phyloP scores from a whole-genome alignment of 2,797 vertebrate genomes.

The Botia kubotai region DNA sequence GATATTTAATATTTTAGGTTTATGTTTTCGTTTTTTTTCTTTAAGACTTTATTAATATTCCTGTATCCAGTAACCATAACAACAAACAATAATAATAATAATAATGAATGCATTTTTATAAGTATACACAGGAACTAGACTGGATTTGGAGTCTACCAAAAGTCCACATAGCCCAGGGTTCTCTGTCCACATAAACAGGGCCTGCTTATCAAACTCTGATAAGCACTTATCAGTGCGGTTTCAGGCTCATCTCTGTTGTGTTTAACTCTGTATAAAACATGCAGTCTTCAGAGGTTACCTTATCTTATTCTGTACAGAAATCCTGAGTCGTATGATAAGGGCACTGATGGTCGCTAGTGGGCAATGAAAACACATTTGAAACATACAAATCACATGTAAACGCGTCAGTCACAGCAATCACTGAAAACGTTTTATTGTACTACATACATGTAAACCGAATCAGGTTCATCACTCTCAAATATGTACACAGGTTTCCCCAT shows the following conservation, averaged over 20 bases:
- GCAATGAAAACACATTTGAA: background rate
- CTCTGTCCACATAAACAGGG: background rate
- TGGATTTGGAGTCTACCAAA: background rate
- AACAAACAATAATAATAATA: background rate
- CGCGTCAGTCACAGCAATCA: constrained; percentile 8
- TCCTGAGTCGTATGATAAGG: background rate
- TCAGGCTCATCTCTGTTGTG: background rate
- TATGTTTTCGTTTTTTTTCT: background rate
- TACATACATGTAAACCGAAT: constrained; percentile 56
- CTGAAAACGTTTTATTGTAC: constrained; percentile 67
- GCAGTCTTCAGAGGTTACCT: background rate
- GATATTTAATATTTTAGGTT: no score
- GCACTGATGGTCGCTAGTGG: background rate
- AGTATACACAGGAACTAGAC: background rate
- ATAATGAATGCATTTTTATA: background rate
- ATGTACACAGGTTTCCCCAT: constrained; percentile 59
- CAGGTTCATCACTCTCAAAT: constrained; percentile 55
- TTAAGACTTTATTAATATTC: background rate
- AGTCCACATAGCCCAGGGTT: background rate
- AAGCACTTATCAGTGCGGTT: background rate
- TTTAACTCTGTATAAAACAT: background rate
- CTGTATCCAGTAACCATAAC: background rate
- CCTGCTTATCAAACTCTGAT: background rate
- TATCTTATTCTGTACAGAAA: constrained; percentile 16
- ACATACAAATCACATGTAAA: constrained; percentile 15